Base-by-base conservation (phyloP, 2,797 vertebrate species). In the Scomberomorus guttatus region DNA sequence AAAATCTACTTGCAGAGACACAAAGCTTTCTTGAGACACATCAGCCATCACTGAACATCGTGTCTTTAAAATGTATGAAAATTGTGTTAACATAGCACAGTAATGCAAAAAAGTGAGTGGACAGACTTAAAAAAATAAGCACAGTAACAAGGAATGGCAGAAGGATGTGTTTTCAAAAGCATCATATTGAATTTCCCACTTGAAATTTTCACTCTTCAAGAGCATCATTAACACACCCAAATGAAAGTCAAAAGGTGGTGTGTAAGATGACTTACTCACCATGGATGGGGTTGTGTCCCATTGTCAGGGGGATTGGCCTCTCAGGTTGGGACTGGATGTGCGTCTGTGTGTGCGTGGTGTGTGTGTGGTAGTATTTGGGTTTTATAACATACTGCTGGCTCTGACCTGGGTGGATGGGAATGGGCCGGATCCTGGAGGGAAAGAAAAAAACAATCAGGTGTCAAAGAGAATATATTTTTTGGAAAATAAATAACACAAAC, bases 321-420 rank as follows among this genome's bases (percentile, higher is more conserved):
- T 98, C 97, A 0, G 96, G 93, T 24, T 96, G 94, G 72, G 96
- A 94, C 42, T 96, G 96, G 11, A 89, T 73, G 0, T 92, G 93
- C 9, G 86, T 88, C 90, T 97, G 96, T 0, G 96, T 94, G 90
- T 96, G 90, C 48, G 95, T 93, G 0, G 93, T 94, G 87, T 96
- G 91, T 79, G 96, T 92, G 83, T 94, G 94, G 84, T 97, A 98
- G 89, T 97, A 97, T 86, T 98, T 99, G 72, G 98, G 97, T 85
- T 98, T 98, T 51, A 98, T 90, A 79, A 97, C 82, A 56, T 97
- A 98, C 75, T 97, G 97, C 84, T 98, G 97, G 76, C 88, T 95
- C 93, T 97, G 97, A 51, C 95, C 95, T 18, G 95, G 97, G 75
- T 96, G 97, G 72, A 96, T 84, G 56, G 96, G 94, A 88, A 97